Base-by-base conservation (phyloP, 2,888 invertebrate genomes). In the Baccha elongata region DNA sequence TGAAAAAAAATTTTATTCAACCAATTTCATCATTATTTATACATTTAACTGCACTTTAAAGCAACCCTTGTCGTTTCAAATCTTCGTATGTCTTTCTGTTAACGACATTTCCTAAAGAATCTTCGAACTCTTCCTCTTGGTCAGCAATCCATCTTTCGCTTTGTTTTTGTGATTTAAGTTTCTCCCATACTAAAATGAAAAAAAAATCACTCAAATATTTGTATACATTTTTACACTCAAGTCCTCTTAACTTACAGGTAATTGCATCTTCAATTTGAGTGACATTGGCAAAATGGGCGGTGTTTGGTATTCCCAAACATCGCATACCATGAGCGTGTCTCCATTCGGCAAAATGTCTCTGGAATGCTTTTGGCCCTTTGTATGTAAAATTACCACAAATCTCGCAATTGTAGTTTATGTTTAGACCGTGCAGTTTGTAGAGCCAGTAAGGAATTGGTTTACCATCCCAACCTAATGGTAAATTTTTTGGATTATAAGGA, bases 221-320 rank as follows among this genome's bases (percentile, higher is more conserved):
- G 3, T 10, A 11, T 10, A 11, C 0, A 15, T 13, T 7, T 17
- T 2, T 13, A n/a, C 10, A 2, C 26, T 1, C 29, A 32, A 7
- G 29, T 1, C 8, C n/a, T 26, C 26, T 32, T 3, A 44, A 68
- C 95, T 93, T 92, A 96, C 96, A 91, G 40, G 98, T 97, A 55
- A 99, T 93, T 0, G 99, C 99, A 90, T 99, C 99, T 90, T 99
- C 99, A 87, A 99, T 99, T 89, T 98, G 97, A 0, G 99, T 99
- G 37, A 99, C 99, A 90, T 99, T 99, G 0, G 99, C 99, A 92
- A 99, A 99, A 92, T 99, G 99, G 0, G 99, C 99, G 0, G 99
- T 99, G 91, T 99, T 99, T 0, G 99, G 99, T 86, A 99, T 99
- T 5, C 99, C 99, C 13, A 99, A 93, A 89, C 99, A 99, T 19